These are phyloP conservation scores for Syngnathoides biaculeatus DNA, from an alignment of 2,113 vertebrate species.

Conservation along the genomic window DNA sequence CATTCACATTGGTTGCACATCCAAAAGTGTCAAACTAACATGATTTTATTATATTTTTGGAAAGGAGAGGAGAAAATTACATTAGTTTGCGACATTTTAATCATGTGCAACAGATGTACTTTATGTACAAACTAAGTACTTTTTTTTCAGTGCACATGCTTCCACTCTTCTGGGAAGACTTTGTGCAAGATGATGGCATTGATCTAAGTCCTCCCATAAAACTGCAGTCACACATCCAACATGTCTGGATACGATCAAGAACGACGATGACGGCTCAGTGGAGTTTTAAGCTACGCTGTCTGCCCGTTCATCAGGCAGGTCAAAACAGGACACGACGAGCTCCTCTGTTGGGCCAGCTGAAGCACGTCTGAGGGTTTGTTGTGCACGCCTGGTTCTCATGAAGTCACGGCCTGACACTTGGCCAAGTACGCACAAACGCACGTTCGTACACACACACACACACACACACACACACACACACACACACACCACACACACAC, in stretches of 20 bases:
- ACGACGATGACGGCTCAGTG: not conserved
- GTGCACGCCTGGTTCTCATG: not conserved
- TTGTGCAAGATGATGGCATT: not conserved
- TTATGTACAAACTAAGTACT: too few species aligned
- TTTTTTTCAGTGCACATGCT: not conserved
- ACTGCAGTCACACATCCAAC: not conserved
- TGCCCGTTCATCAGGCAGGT: not conserved
- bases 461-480: conserved; percentile 13
- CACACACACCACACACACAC: conserved; percentile 2
- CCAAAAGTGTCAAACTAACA: too few species aligned
- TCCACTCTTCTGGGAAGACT: not conserved
- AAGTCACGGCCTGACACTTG: not conserved
- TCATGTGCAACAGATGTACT: too few species aligned
- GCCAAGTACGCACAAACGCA: not conserved
- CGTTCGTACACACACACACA: conserved; percentile 4
- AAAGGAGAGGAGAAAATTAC: too few species aligned
- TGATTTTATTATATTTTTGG: too few species aligned
- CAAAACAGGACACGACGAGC: not conserved
- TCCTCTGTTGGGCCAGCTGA: not conserved
- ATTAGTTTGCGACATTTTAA: too few species aligned
- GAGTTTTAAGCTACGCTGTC: not conserved
- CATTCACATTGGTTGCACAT: too few species aligned
- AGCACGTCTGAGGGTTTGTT: conserved; percentile 1
- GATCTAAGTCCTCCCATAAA: not conserved
- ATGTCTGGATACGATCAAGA: not conserved